Conservation (phyloP, 2,797 vertebrate species). For the Coccyzus lansbergi region DNA sequence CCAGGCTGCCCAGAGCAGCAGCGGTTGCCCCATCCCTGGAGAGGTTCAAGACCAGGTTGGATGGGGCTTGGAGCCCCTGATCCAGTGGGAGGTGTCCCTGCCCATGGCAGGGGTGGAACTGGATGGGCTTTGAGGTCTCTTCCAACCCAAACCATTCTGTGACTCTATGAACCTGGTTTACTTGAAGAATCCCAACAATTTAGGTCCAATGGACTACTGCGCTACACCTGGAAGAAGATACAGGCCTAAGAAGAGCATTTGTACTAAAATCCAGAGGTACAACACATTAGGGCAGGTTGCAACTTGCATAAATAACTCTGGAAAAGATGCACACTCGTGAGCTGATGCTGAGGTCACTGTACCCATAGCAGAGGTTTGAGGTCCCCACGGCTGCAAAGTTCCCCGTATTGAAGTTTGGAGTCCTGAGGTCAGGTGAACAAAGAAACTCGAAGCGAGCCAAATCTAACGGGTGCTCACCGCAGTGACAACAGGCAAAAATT, state of each 20-base stretch:
- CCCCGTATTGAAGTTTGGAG: rapidly evolving
- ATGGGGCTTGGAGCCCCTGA: too few species aligned
- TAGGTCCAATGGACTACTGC: background rate
- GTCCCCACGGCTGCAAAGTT: background rate
- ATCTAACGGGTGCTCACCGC: background rate
- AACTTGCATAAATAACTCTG: background rate
- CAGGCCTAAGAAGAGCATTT: background rate
- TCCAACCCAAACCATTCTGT: too few species aligned
- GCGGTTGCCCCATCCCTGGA: too few species aligned
- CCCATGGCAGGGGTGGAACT: too few species aligned
- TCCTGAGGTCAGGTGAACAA: background rate
- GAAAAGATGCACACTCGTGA: background rate
- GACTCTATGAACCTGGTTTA: background rate
- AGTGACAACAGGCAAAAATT: background rate
- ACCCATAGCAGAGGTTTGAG: background rate
- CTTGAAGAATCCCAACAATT: background rate
- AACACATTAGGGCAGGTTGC: background rate
- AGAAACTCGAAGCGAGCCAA: background rate
- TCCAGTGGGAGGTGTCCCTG: too few species aligned
- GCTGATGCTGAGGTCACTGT: background rate
- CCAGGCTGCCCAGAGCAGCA: too few species aligned
- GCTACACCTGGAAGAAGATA: background rate
- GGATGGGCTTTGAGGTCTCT: too few species aligned
- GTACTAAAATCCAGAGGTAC: background rate
- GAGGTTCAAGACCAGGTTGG: too few species aligned